Evolutionary conservation across 1,140 invertebrate species (phyloP).

Genomic region (Caligus rogercresseyi): DNA sequence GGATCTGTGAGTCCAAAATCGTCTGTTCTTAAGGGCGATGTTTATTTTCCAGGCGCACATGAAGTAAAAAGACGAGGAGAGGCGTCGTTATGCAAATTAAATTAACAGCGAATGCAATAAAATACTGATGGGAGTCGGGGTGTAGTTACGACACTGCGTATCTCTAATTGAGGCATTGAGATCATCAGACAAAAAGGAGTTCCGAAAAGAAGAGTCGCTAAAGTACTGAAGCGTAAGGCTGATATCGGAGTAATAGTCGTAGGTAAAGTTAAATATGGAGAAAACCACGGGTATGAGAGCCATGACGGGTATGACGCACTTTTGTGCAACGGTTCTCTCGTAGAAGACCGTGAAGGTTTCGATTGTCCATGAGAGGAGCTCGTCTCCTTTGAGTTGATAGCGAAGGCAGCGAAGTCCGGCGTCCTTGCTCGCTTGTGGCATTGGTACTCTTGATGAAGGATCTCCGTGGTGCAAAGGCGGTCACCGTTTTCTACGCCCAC

Average conservation of each 20-base stretch:
- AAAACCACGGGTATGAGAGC: constrained; percentile 5
- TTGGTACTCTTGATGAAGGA: constrained; percentile 11
- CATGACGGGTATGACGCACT: not conserved
- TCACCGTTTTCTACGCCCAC: constrained; percentile 16
- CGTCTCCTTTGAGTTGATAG: constrained; percentile 10
- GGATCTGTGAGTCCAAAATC: not conserved
- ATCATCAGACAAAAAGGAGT: not conserved
- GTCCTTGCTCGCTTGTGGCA: constrained; percentile 9
- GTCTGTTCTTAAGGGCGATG: not conserved
- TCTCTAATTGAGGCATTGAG: not conserved
- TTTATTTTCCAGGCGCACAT: not conserved
- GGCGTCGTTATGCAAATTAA: constrained; percentile 7
- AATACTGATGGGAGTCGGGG: not conserved
- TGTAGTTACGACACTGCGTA: not conserved
- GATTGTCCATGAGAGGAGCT: constrained; percentile 11
- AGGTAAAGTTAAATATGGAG: constrained; percentile 10
- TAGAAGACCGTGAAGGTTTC: constrained; percentile 17
- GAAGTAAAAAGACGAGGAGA: constrained; percentile 1
- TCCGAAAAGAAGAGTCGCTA: not conserved
- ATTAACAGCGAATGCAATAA: constrained; percentile 4
- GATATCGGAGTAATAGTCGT: constrained; percentile 15
- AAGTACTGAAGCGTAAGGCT: constrained; percentile 3
- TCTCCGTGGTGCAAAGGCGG: constrained; percentile 13
- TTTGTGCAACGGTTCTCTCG: constrained; percentile 5
- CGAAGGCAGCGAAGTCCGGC: constrained; percentile 3